Evolutionary conservation across 2,797 vertebrate genomes (phyloP), one percentile per base, ranked within the genome.

Genomic region (Neomorphus geoffroyi): DNA sequence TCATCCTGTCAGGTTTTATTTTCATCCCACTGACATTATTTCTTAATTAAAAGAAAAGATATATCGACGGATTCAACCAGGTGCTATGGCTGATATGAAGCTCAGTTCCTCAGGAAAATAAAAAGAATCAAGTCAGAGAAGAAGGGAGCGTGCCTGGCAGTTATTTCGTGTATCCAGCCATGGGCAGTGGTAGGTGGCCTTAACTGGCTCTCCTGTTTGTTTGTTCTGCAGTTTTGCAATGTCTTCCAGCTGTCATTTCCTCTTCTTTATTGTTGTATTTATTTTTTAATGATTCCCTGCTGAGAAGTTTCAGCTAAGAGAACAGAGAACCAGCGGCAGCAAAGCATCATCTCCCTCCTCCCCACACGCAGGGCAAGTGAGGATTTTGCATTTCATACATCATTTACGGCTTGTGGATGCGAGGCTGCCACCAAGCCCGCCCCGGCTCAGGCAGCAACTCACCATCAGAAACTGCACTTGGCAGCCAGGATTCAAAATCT

Each of bases 31-130:
- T 96, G 94, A 96, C 97, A 95, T 92, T 77, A 94, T 92, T 73
- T 94, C 91, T 97, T 97, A 97, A 97, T 97, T 97, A 97, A 97
- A 95, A 96, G 66, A 85, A 97, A 96, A 97, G 92, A 95, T 90
- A 95, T 96, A 95, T 60, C 96, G 87, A 91, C 39, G 16, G 61
- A 97, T 78, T 89, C 82, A 95, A 67, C 85, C 93, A 97, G 91
- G 93, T 97, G 78, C 61, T 64, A 35, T 9, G 61, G 77, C 75
- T 89, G 87, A 95, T 96, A 96, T 1, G 57, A 96, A 92, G 90
- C 86, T 45, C 45, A 35, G 70, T 23, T 91, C 78, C 60, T 73
- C 2, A 0, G 80, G 27, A 92, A 94, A 94, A 92, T 51, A 78
- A 88, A 87, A 88, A 87, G 18, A 79, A 64, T 88, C 61, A 80